A percentile compares a stretch with the other conserved stretches of the same genome.
These are phyloP conservation scores for Montipora capitata DNA, from an alignment of 92 coral and sea anemone species.

Conservation along the genomic window DNA sequence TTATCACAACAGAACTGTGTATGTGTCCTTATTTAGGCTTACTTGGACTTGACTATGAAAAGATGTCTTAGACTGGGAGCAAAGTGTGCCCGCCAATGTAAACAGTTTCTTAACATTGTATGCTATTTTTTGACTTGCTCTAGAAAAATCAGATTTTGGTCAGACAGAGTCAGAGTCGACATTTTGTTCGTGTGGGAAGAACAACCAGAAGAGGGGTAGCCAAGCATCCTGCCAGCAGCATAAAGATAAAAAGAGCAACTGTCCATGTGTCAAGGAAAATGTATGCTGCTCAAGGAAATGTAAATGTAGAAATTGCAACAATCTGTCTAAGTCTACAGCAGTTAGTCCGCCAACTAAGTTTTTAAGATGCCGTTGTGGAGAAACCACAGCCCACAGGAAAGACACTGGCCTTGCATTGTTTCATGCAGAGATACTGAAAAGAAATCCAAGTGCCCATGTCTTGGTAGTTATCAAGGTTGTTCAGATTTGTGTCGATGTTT, in stretches of 20 bases:
- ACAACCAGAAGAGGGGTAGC: not conserved
- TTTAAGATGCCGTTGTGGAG: constrained; percentile 34
- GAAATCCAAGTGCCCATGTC: constrained; percentile 41
- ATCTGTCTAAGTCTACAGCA: constrained; percentile 3
- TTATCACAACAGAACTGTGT: not conserved
- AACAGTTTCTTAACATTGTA: not conserved
- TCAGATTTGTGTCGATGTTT: constrained; percentile 4
- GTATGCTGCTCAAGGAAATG: constrained; percentile 29
- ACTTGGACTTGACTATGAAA: not conserved
- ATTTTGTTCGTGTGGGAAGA: constrained; percentile 4
- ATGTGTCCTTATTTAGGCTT: not conserved
- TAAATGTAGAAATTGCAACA: constrained; percentile 26
- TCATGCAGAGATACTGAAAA: constrained; percentile 36
- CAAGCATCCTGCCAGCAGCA: constrained; percentile 7
- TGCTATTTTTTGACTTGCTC: not conserved
- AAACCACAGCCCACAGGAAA: constrained; percentile 1
- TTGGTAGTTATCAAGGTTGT: constrained; percentile 44
- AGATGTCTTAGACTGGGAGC: not conserved
- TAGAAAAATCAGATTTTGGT: not conserved
- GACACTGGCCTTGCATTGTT: not conserved
- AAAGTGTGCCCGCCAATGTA: too few species aligned
- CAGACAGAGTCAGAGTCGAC: not conserved
- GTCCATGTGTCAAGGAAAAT: constrained; percentile 33
- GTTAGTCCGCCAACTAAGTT: constrained; percentile 5
- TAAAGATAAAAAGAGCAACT: not conserved